These are phyloP conservation scores for Jaculus jaculus DNA, from an alignment of 2,113 vertebrate species.

Conservation along the genomic window DNA sequence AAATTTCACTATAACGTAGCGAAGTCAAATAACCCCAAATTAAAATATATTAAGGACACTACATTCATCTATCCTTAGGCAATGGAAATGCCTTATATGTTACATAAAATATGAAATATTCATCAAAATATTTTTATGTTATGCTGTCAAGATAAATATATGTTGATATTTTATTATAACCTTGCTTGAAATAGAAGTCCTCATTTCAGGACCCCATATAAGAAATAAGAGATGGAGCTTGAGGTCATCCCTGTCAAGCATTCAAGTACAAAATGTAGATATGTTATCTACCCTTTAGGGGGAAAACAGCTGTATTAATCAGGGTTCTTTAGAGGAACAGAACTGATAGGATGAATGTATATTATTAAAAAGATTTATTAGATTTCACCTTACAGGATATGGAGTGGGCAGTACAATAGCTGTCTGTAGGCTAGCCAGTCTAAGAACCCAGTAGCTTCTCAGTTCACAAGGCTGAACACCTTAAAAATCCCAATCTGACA, in stretches of 20 bases:
- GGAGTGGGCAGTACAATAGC: no score
- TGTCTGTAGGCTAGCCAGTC: no score
- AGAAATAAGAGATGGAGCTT: background rate
- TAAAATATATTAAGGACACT: background rate
- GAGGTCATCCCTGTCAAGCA: background rate
- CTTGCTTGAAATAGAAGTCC: background rate
- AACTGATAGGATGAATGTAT: no score
- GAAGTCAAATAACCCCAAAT: background rate
- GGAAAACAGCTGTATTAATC: background rate
- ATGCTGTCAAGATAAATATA: background rate
- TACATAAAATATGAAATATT: background rate
- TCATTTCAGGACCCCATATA: background rate
- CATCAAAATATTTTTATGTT: slow-evolving; percentile 12
- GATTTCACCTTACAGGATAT: no score
- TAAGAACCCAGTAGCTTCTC: no score
- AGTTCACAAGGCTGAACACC: background rate
- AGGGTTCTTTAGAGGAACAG: no score
- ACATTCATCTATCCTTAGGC: background rate
- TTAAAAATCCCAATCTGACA: no score
- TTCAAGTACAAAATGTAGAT: background rate
- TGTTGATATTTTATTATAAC: background rate
- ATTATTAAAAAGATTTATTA: no score
- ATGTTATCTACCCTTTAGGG: background rate
- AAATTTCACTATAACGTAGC: background rate
- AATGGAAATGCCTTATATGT: background rate